Conservation (phyloP, 2,113 vertebrate species). For the Aplodontia rufa region DNA sequence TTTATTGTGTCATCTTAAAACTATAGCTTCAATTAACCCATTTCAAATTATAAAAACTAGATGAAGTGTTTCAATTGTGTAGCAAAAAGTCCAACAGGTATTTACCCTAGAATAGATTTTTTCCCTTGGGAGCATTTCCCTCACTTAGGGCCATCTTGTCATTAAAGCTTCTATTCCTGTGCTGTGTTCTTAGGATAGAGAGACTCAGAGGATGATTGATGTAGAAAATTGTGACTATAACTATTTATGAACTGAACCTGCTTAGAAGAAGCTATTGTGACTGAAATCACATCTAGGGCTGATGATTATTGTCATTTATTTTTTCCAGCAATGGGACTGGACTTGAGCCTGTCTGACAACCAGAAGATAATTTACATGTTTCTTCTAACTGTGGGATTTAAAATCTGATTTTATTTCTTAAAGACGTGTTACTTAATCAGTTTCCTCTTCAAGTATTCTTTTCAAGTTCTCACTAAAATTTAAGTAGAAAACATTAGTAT, state of each 20-base stretch:
- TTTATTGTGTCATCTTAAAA: neutral
- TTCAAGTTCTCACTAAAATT: neutral
- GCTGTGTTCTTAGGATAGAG: neutral
- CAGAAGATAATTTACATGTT: neutral
- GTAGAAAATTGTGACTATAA: no score
- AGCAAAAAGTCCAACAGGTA: neutral
- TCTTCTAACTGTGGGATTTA: neutral
- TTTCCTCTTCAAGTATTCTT: slow-evolving; percentile 14
- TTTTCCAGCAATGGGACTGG: neutral
- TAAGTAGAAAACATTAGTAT: neutral
- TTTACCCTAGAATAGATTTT: neutral
- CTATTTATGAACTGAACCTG: neutral
- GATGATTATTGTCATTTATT: neutral
- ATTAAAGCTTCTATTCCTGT: neutral
- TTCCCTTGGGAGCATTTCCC: neutral
- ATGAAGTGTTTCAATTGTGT: neutral
- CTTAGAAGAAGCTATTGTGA: neutral
- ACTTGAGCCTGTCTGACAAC: neutral
- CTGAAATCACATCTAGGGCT: neutral
- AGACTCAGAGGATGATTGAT: no score
- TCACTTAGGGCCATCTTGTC: neutral
- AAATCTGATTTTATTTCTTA: neutral
- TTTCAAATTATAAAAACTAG: neutral
- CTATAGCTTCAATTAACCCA: neutral
- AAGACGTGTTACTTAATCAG: neutral